Evolutionary conservation across 2,888 invertebrate species (phyloP).

Genomic region (Acanthoscelides obtectus): DNA sequence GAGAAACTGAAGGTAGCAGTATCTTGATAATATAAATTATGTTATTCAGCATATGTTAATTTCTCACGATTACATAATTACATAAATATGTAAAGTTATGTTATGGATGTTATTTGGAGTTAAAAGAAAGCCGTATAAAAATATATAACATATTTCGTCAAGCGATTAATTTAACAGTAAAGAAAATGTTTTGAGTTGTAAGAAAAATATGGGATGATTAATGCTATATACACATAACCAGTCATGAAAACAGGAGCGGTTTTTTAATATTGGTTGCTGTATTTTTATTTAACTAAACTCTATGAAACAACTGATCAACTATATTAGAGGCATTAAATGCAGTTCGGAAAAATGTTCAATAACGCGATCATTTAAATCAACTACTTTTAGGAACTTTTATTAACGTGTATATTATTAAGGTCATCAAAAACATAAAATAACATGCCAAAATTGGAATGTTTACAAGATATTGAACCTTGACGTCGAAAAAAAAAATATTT

Average conservation of each 20-base stretch:
- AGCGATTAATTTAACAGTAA: slow-evolving; percentile 11
- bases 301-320: neutral
- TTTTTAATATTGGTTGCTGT: neutral
- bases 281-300: neutral
- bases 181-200: slow-evolving; percentile 10
- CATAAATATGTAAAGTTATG: neutral
- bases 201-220: slow-evolving; percentile 22
- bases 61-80: neutral
- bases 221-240: slow-evolving; percentile 23
- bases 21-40: slow-evolving; percentile 6
- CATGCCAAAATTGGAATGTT: too few species aligned
- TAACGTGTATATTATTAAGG: too few species aligned
- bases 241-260: neutral
- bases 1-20: slow-evolving; percentile 1
- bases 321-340: neutral
- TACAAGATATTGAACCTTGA: too few species aligned
- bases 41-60: neutral
- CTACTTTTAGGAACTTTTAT: too few species aligned
- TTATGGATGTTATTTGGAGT: neutral
- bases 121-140: slow-evolving; percentile 14
- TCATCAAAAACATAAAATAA: too few species aligned
- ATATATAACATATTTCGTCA: slow-evolving; percentile 23
- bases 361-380: neutral
- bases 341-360: neutral
- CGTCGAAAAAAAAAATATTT: too few species aligned